These are phyloP conservation scores for Tachuris rubrigastra DNA, from an alignment of 2,113 vertebrate genomes.

Conservation along the genomic window DNA sequence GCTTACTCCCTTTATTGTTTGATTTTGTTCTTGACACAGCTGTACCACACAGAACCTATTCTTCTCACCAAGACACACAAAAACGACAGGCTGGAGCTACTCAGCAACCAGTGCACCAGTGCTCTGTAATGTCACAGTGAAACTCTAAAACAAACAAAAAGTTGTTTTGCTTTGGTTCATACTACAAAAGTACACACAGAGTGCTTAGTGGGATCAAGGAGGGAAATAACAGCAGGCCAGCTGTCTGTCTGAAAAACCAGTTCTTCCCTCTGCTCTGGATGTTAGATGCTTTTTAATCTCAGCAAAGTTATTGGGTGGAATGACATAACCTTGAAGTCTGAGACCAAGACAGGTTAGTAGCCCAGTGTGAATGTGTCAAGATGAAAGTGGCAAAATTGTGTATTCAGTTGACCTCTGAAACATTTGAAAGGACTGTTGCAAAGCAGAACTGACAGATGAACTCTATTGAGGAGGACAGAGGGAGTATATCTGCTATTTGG, in stretches of 20 bases:
- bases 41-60: neutral
- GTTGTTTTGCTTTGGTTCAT: neutral
- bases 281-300: neutral
- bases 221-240: neutral
- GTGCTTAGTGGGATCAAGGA: neutral
- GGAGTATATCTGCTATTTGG: neutral
- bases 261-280: neutral
- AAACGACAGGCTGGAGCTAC: neutral
- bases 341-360: neutral
- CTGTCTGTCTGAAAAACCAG: neutral
- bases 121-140: neutral
- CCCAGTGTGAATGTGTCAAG: neutral
- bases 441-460: neutral
- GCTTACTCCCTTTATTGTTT: neutral
- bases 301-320: neutral
- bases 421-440: neutral
- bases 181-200: neutral
- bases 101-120: rapidly evolving
- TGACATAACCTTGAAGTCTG: neutral
- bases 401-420: slow-evolving; percentile 6
- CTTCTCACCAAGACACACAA: neutral
- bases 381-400: slow-evolving; percentile 21
- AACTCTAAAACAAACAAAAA: neutral
- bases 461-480: neutral
- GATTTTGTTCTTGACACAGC: neutral